A percentile compares a stretch with the other conserved stretches of the same genome.
phyloP scores from a whole-genome alignment of 2,888 invertebrate species.

The Gymnocheta viridis region DNA sequence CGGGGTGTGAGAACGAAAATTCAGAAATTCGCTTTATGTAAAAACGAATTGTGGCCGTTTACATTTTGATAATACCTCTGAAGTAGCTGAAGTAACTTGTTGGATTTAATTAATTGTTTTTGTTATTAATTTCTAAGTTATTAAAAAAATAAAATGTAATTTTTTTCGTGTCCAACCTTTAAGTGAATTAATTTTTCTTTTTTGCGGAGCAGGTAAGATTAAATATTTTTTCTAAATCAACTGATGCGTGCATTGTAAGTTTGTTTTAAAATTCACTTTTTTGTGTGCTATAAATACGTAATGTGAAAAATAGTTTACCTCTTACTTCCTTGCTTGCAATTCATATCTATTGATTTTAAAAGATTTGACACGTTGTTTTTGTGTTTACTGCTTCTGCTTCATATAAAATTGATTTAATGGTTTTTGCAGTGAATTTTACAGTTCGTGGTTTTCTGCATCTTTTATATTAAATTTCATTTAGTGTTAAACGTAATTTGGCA shows the following conservation, averaged over 20 bases:
- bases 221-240: conserved; percentile 23
- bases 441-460: neutral
- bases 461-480: neutral
- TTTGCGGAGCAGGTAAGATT: neutral
- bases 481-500: neutral
- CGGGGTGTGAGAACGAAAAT: too few relatives aligned
- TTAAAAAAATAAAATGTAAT: too few relatives aligned
- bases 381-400: conserved; percentile 6
- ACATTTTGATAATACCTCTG: too few relatives aligned
- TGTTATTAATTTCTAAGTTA: too few relatives aligned
- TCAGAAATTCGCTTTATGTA: too few relatives aligned
- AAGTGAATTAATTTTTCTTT: neutral
- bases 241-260: conserved; percentile 25
- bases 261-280: conserved; percentile 44
- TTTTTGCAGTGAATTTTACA: conserved; percentile 24
- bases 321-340: neutral
- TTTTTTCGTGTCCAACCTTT: too few relatives aligned
- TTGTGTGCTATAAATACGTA: conserved; percentile 26
- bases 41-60: too few relatives aligned
- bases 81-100: too few relatives aligned
- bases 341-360: conserved; percentile 15
- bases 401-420: conserved; percentile 52
- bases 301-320: conserved; percentile 15
- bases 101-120: too few relatives aligned
- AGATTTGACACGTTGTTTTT: conserved; percentile 55